Percentiles rank a stretch among this genome's conserved stretches.
phyloP scores from a whole-genome alignment of 2,888 invertebrate genomes.

The Adineta ricciae region DNA sequence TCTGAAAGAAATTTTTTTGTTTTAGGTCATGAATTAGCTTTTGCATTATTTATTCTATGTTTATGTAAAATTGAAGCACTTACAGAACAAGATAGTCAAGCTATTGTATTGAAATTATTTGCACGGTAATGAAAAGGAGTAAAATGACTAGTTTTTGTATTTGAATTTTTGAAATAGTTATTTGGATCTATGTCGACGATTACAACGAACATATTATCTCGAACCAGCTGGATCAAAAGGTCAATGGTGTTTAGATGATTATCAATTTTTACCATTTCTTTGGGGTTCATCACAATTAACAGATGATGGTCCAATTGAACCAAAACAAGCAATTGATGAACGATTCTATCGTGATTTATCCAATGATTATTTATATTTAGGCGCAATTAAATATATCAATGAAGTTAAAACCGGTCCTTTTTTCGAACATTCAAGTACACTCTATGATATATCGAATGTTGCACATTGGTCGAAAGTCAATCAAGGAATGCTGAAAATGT shows the following conservation, averaged over 20 bases:
- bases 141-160: not conserved
- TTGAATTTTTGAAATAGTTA: conserved; percentile 57
- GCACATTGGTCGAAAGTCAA: conserved; percentile 87
- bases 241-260: conserved; percentile 97
- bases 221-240: conserved; percentile 99
- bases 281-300: conserved; percentile 96
- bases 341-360: not conserved
- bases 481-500: conserved; percentile 91
- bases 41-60: conserved; percentile 84
- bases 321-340: conserved; percentile 19
- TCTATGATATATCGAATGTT: conserved; percentile 96
- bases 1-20: not conserved
- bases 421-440: conserved; percentile 94
- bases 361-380: conserved; percentile 23
- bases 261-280: conserved; percentile 93
- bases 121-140: conserved; percentile 54
- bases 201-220: conserved; percentile 86
- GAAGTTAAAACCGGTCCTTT: conserved; percentile 90
- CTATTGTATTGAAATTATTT: conserved; percentile 68
- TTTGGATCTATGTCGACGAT: conserved; percentile 66
- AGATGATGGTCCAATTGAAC: conserved; percentile 52
- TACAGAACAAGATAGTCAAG: conserved; percentile 63
- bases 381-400: conserved; percentile 49
- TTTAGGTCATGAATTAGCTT: conserved; percentile 79
- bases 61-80: conserved; percentile 78